phyloP scores from a whole-genome alignment of 2,113 vertebrate species.

The Poeciliopsis prolifica region DNA sequence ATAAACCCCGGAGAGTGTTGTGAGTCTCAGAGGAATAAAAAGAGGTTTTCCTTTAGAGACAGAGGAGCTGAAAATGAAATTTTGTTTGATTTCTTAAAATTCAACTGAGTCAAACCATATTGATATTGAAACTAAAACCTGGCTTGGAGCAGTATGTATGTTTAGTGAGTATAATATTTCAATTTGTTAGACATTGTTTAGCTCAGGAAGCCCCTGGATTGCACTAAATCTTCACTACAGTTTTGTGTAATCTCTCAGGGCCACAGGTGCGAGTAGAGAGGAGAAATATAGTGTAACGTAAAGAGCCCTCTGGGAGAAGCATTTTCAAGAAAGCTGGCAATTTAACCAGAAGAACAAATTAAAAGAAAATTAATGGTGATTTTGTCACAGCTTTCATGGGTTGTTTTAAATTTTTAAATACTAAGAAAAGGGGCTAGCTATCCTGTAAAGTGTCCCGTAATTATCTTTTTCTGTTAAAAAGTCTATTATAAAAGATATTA shows the following conservation, averaged over 20 bases:
- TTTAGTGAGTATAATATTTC: not conserved
- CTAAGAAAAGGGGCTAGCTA: too few species aligned
- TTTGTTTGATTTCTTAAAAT: not conserved
- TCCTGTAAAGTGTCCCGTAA: too few species aligned
- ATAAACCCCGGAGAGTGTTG: not conserved
- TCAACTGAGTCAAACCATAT: not conserved
- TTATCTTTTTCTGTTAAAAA: too few species aligned
- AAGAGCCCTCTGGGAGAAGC: not conserved
- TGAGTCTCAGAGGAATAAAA: not conserved
- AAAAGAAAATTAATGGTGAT: not conserved
- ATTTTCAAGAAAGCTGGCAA: not conserved
- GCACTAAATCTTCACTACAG: not conserved
- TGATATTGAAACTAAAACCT: not conserved
- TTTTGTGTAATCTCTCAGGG: not conserved
- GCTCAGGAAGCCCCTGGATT: not conserved
- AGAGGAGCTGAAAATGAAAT: not conserved
- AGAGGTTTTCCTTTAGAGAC: not conserved
- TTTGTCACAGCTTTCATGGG: too few species aligned
- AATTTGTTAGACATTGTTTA: not conserved
- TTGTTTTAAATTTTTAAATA: too few species aligned
- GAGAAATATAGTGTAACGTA: not conserved
- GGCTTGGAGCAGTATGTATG: not conserved
- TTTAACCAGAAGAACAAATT: not conserved
- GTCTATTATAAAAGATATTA: too few species aligned
- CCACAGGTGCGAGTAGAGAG: not conserved